Conservation (phyloP, 2,113 vertebrate species). For the Triplophysa siluroides region DNA sequence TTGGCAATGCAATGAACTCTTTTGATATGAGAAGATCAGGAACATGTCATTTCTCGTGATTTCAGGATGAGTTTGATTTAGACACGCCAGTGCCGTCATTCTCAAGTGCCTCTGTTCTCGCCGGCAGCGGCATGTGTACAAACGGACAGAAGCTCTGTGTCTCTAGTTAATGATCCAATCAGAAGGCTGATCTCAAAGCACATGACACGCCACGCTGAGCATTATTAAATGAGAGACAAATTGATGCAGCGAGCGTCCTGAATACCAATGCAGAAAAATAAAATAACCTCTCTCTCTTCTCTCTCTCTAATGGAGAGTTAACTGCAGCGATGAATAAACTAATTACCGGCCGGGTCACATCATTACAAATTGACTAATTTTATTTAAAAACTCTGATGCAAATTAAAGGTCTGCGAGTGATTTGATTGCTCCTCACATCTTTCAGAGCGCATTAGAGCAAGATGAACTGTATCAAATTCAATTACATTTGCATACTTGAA, state of each 20-base stretch:
- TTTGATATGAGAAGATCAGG: too few species aligned
- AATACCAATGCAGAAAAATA: slow-evolving; percentile 65
- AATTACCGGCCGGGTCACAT: slow-evolving; percentile 78
- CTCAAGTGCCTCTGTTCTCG: background rate
- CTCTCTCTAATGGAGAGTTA: slow-evolving; percentile 73
- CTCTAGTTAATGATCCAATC: slow-evolving; percentile 62
- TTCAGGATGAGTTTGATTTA: background rate
- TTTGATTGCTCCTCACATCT: slow-evolving; percentile 78
- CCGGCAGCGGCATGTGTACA: too few species aligned
- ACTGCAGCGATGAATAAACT: slow-evolving; percentile 78
- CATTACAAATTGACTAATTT: slow-evolving; percentile 81
- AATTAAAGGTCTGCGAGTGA: slow-evolving; percentile 77
- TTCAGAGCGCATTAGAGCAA: slow-evolving; percentile 79
- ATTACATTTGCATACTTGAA: slow-evolving; percentile 81
- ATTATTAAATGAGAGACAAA: slow-evolving; percentile 75
- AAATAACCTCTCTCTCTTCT: slow-evolving; percentile 43
- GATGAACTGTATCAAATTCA: slow-evolving; percentile 81
- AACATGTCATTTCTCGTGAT: too few species aligned
- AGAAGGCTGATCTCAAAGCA: slow-evolving; percentile 60
- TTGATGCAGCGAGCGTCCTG: slow-evolving; percentile 68
- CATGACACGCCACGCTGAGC: slow-evolving; percentile 66
- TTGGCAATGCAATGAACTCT: too few species aligned
- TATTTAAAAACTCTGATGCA: slow-evolving; percentile 74
- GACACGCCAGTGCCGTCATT: background rate
- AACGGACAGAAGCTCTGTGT: too few species aligned